Evolutionary conservation across 2,113 vertebrate genomes (phyloP), one percentile per base, ranked within the genome.

Genomic region (Origma solitaria): DNA sequence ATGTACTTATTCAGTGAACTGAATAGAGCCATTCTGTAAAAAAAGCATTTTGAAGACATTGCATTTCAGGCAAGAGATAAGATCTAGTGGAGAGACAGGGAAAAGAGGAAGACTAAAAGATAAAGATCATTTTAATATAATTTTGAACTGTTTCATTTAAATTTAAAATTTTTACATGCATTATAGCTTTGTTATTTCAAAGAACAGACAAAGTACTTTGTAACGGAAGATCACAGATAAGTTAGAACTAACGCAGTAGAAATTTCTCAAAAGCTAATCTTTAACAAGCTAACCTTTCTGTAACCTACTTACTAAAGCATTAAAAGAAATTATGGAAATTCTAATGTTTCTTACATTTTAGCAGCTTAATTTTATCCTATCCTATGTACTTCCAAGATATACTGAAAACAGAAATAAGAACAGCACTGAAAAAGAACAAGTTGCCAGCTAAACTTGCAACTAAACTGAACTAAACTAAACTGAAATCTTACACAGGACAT

Each of bases 61-160:
- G 82, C 77, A 49, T 97, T 97, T 95, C 94, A 96, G 81, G 72
- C 22, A 95, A 96, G 60, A 97, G 96, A 92, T 80, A 88, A 87
- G 71, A 96, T 89, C 93, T 95, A 86, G 53, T 61, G 28, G 38
- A 90, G 70, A 93, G 94, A 93, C 38, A 47, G 37, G 45, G 51
- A 56, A 91, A 87, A 37, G 13, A 10, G 57, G 50, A 94, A 80
- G 31, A 66, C 30, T 93, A 83, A 91, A 82, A 85, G 53, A 83
- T 94, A 94, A 91, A 90, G 6, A 93, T 58, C 4, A 54, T 96
- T 96, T 96, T 81, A 90, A 77, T 71, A 80, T 58, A 20, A 96
- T 95, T 95, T 95, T 75, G 69, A 97, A 94, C 68, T 79, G 84
- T 62, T 96, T 95, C n/a, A 86, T 96, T 94, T 25, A 92, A 21